A percentile compares a stretch with the other conserved stretches of the same genome.
These are phyloP conservation scores for Phaethon lepturus DNA, from an alignment of 2,113 vertebrate genomes.

Conservation along the genomic window DNA sequence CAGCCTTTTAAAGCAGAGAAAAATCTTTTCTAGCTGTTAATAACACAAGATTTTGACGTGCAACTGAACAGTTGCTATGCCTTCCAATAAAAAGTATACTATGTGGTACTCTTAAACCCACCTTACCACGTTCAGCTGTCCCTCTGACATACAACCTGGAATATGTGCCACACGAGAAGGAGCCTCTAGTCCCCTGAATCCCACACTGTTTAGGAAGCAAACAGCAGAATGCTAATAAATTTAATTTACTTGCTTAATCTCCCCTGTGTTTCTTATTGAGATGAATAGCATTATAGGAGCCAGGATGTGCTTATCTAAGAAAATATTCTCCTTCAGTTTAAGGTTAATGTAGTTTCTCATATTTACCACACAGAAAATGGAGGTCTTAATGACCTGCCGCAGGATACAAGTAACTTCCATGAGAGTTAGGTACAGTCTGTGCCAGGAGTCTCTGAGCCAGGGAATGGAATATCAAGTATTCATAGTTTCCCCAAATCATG, in stretches of 20 bases:
- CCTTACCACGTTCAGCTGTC: background rate
- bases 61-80: background rate
- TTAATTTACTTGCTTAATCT: slow-evolving; percentile 47
- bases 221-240: slow-evolving; percentile 32
- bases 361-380: background rate
- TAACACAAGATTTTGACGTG: background rate
- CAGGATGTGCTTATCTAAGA: slow-evolving; percentile 32
- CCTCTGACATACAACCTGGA: background rate
- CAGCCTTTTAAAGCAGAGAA: background rate
- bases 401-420: background rate
- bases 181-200: background rate
- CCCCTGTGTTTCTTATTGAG: slow-evolving; percentile 19
- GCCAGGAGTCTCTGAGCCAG: background rate
- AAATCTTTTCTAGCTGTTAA: background rate
- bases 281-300: slow-evolving; percentile 16
- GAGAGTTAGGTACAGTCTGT: background rate
- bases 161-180: background rate
- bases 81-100: background rate
- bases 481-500: background rate
- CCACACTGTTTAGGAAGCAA: background rate
- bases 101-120: background rate
- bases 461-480: background rate
- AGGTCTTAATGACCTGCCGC: background rate
- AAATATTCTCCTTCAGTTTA: slow-evolving; percentile 28
- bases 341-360: background rate